These are phyloP conservation scores for Tinamus major DNA, from an alignment of 2,797 vertebrate species.

Conservation along the genomic window DNA sequence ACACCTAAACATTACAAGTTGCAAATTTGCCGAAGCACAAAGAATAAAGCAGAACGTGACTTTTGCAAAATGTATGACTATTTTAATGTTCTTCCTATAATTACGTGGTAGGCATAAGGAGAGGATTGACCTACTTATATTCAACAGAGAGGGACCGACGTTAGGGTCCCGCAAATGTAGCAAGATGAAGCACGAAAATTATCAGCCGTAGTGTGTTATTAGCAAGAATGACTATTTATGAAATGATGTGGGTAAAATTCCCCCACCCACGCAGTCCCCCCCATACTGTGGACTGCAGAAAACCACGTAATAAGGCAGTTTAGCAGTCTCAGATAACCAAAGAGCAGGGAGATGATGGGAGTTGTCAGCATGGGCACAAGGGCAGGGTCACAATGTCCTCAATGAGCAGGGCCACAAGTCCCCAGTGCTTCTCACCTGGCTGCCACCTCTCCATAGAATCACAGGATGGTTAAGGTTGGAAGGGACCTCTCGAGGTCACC, in stretches of 20 bases:
- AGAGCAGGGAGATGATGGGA: not conserved
- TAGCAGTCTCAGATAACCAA: not conserved
- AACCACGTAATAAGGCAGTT: fast-evolving
- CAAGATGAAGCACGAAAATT: constrained; percentile 34
- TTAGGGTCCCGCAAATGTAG: not conserved
- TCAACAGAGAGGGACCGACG: not conserved
- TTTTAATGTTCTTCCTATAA: constrained; percentile 15
- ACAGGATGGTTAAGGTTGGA: too few species aligned
- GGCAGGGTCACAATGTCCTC: not conserved
- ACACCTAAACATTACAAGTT: not conserved
- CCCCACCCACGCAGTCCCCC: not conserved
- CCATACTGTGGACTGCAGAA: not conserved
- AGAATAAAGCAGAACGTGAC: not conserved
- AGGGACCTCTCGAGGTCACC: too few species aligned
- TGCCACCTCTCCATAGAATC: not conserved
- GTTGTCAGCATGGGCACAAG: fast-evolving
- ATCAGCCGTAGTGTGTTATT: not conserved
- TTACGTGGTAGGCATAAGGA: not conserved
- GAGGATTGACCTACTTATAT: not conserved
- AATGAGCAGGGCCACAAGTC: fast-evolving
- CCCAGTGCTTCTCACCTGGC: fast-evolving
- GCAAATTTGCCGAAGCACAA: not conserved
- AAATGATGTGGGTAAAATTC: not conserved
- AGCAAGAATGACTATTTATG: constrained; percentile 42
- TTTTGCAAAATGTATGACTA: not conserved